A percentile compares a stretch with the other conserved stretches of the same genome.
Evolutionary conservation across 2,113 vertebrate genomes (phyloP).

Genomic region (Microtus pennsylvanicus): DNA sequence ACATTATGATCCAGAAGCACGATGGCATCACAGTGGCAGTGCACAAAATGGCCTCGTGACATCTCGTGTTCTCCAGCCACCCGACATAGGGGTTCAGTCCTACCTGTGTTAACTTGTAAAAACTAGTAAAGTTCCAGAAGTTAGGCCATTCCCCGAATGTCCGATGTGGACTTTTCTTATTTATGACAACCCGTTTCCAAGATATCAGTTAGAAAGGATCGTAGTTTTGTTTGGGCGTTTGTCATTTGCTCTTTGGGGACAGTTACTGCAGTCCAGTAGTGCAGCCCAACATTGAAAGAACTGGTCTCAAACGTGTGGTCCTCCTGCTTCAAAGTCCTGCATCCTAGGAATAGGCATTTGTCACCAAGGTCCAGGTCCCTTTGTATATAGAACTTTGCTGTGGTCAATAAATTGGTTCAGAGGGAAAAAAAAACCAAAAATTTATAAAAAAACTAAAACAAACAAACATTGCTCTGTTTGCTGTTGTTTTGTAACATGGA

Average conservation of each 20-base stretch:
- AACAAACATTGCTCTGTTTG: neutral
- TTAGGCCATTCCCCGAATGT: neutral
- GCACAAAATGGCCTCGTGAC: conserved; percentile 95
- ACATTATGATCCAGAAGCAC: conserved; percentile 96
- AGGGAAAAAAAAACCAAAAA: conserved; percentile 12
- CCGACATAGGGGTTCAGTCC: neutral
- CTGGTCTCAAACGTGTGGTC: neutral
- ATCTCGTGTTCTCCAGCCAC: fast-evolving
- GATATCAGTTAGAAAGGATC: neutral
- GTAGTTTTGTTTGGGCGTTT: neutral
- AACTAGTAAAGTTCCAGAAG: neutral
- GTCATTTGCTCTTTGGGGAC: neutral
- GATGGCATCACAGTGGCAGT: conserved; percentile 96
- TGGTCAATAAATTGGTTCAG: conserved; percentile 69
- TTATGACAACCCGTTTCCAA: conserved; percentile 5
- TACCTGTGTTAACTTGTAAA: neutral
- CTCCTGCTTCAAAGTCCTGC: neutral
- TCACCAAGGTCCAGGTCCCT: neutral
- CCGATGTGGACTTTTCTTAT: neutral
- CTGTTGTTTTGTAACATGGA: neutral
- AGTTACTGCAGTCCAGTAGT: neutral
- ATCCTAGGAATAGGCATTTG: neutral
- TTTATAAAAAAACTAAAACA: neutral
- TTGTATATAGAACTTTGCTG: conserved; percentile 62
- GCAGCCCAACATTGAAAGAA: neutral